Evolutionary conservation across 2,113 vertebrate genomes (phyloP).

Genomic region (Siphamia tubifer): DNA sequence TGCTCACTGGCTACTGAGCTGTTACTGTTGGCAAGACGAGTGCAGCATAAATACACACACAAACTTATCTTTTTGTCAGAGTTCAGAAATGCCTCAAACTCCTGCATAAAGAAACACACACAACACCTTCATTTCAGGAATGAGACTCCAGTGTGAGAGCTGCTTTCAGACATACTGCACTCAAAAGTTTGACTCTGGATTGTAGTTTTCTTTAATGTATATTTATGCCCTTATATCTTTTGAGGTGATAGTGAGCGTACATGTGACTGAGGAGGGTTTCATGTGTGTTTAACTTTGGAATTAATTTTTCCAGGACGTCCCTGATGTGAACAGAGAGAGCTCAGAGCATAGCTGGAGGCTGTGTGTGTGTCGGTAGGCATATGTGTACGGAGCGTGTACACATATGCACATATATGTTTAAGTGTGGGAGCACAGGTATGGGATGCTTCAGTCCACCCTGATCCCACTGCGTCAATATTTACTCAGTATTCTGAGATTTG

Average conservation of each 20-base stretch:
- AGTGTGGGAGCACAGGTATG: slow-evolving; percentile 48
- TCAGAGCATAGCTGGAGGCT: slow-evolving; percentile 53
- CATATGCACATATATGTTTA: not conserved
- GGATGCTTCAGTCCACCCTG: slow-evolving; percentile 61
- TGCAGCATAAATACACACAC: slow-evolving; percentile 50
- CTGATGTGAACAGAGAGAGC: slow-evolving; percentile 61
- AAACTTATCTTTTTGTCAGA: too few relatives aligned
- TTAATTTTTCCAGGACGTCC: slow-evolving; percentile 68
- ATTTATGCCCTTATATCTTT: slow-evolving; percentile 48
- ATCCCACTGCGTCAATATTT: slow-evolving; percentile 74
- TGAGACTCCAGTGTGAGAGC: slow-evolving; percentile 25
- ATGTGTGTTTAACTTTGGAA: slow-evolving; percentile 40
- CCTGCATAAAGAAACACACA: not conserved
- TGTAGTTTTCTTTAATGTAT: not conserved
- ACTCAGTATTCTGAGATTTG: slow-evolving; percentile 74
- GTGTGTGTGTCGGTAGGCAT: slow-evolving; percentile 5
- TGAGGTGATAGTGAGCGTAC: slow-evolving; percentile 3
- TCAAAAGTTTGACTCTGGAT: not conserved
- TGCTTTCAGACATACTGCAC: slow-evolving; percentile 10
- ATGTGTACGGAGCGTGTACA: not conserved
- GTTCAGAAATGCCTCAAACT: not conserved
- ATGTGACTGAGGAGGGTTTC: slow-evolving; percentile 31
- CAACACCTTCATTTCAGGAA: slow-evolving; percentile 32
- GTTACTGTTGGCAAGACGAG: slow-evolving; percentile 71
- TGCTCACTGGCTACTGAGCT: slow-evolving; percentile 65